Base-by-base conservation (phyloP, 2,113 vertebrate genomes). In the Ovibos moschatus region DNA sequence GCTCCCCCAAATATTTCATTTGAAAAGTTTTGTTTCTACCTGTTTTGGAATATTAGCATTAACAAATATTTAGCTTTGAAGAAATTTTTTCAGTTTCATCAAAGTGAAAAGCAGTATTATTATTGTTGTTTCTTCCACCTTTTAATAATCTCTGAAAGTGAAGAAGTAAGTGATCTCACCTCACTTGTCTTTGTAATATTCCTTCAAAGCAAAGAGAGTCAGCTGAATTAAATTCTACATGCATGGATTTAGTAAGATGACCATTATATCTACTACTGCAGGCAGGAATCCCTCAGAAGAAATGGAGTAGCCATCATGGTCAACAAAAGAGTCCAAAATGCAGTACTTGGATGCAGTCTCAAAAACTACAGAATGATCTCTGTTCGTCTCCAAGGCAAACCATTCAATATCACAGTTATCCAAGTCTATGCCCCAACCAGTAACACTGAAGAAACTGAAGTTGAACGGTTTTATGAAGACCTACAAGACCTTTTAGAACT, bases 71-170 rank as follows among this genome's bases (percentile, higher is more conserved):
- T 94, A 95, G 60, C 58, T 78, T 60, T 57, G 25, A 28, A 93
- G 89, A 53, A 19, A 45, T 57, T 58, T 53, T 57, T 76, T 64
- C 40, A 55, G 0, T 97, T 95, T 94, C 45, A 90, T 87, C 30
- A 58, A 89, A 74, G 96, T 95, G 36, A 74, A 96, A 84, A 87
- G 79, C 79, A 81, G 53, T 58, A 50, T 78, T 91, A 81, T 50
- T 81, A 7, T 47, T 79, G 15, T 62, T 88, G 40, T 87, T 96
- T 88, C 30, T 71, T 40, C 33, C 1, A 40, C 51, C 93, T 96
- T 96, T 90, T 85, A 97, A n/a, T 97, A 81, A 92, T 96, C 85
- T 86, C 60, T 47, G 76, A 97, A 81, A 91, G 30, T 51, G 62
- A 81, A 58, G 74, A 94, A 95, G 62, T 79, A 89, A 78, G 12